Conservation (phyloP, 2,888 invertebrate genomes). For the Orthosia gothica region DNA sequence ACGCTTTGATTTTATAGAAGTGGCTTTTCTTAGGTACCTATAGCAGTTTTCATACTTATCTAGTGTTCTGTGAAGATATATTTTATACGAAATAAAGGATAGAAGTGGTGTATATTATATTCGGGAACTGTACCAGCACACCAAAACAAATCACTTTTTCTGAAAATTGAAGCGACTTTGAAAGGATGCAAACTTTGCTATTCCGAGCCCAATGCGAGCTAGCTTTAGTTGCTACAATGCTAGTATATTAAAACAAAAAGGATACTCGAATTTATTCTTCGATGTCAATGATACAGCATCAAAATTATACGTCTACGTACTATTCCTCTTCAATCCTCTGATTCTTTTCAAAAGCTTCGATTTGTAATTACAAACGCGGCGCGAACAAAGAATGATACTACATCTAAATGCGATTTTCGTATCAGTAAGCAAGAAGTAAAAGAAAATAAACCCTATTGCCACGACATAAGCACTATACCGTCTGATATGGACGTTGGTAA, state of each 20-base stretch:
- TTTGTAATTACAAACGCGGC: slow-evolving; percentile 74
- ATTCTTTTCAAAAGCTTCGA: slow-evolving; percentile 71
- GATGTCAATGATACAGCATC: slow-evolving; percentile 50
- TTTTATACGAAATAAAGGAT: background rate
- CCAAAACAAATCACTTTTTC: background rate
- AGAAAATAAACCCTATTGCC: slow-evolving; percentile 37
- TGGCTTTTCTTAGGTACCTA: slow-evolving; percentile 1
- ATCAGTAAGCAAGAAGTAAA: slow-evolving; percentile 17
- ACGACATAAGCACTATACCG: slow-evolving; percentile 17
- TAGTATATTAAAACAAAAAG: slow-evolving; percentile 34
- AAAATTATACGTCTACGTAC: slow-evolving; percentile 69
- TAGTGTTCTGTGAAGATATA: background rate
- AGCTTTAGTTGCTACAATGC: background rate
- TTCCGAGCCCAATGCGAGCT: background rate
- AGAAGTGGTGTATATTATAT: background rate
- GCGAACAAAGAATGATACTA: slow-evolving; percentile 71
- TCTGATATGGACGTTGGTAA: background rate
- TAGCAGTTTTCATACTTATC: background rate
- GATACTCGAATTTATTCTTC: slow-evolving; percentile 42
- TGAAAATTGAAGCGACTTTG: background rate
- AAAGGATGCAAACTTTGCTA: background rate
- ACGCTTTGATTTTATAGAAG: slow-evolving; percentile 42
- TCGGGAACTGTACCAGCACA: too few relatives aligned
- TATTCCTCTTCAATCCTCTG: slow-evolving; percentile 67
- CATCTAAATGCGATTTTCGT: slow-evolving; percentile 30